phyloP scores from a whole-genome alignment of 2,113 vertebrate species.

The Echinops telfairi region DNA sequence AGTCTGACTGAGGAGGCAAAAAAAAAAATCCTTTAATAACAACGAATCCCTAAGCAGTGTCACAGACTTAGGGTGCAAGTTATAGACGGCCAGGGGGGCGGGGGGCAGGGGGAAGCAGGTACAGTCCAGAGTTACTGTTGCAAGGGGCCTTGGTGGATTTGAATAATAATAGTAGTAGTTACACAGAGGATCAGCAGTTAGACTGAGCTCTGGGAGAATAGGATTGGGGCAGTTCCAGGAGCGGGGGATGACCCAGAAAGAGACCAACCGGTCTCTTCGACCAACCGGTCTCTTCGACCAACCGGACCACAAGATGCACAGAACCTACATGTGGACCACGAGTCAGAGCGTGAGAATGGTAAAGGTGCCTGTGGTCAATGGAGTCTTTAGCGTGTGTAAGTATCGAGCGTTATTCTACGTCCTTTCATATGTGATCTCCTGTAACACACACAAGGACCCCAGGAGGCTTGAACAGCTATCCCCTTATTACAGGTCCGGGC shows the following conservation, averaged over 20 bases:
- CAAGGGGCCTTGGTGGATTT: neutral
- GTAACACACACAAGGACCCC: neutral
- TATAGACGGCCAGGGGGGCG: neutral
- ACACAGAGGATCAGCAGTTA: neutral
- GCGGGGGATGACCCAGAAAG: neutral
- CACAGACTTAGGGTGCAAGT: neutral
- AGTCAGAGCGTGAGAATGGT: neutral
- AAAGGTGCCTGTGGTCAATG: neutral
- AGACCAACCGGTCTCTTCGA: no score
- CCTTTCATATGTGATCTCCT: neutral
- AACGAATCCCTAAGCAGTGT: conserved; percentile 36
- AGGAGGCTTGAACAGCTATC: neutral
- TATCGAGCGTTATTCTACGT: neutral
- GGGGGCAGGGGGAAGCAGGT: neutral
- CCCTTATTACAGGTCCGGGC: neutral
- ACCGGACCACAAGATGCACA: neutral
- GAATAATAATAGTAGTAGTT: neutral
- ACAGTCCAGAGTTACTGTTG: neutral
- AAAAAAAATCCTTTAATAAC: conserved; percentile 14
- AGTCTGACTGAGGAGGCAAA: neutral
- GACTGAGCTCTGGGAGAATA: neutral
- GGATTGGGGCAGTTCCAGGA: neutral
- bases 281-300: no score
- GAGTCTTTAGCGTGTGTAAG: neutral
- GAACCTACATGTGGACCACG: neutral